Evolutionary conservation across 1,140 invertebrate species (phyloP), one percentile per base, ranked within the genome.

Genomic region (Philaenus spumarius): DNA sequence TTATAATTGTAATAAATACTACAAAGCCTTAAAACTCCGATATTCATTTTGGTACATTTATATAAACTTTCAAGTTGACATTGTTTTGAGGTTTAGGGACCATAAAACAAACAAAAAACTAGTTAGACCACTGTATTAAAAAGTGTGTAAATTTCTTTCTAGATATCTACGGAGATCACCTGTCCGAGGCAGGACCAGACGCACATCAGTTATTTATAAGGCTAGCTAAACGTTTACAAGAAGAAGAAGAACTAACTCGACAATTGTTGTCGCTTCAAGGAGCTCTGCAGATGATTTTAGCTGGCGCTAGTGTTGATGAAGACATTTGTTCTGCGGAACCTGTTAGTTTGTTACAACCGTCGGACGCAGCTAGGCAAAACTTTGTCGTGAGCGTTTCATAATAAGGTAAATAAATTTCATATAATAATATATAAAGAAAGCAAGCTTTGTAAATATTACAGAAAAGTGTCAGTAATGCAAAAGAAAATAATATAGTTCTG

Each of bases 131-230:
- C n/a, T n/a, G n/a, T n/a, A n/a, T n/a, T n/a, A n/a, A n/a, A n/a
- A 30, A 30, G 9, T 30, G 26, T 30, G 9, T 30, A 35, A 24
- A 30, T 42, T 17, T 43, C 14, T 40, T 65, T 65, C 37, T 22
- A 77, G 77, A 89, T 73, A 76, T 87, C 1, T 89, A 84, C 69
- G 84, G 85, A 65, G 77, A 80, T 59, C 71, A 72, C 66, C 67
- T 85, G 11, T 73, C 79, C 35, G 70, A 71, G 60, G 75, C 82
- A 60, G 76, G 78, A 9, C 73, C 80, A 23, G 74, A 80, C 52
- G 73, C 85, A 20, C 72, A 81, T 58, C 73, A 77, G 50, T 72
- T 83, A 42, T 80, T 90, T 52, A 72, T 73, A 45, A 68, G 76
- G 7, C 72, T 94, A 6, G 73, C 77, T 23, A 68, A 79, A 43